phyloP scores from a whole-genome alignment of 2,113 vertebrate genomes.

The Lota lota region DNA sequence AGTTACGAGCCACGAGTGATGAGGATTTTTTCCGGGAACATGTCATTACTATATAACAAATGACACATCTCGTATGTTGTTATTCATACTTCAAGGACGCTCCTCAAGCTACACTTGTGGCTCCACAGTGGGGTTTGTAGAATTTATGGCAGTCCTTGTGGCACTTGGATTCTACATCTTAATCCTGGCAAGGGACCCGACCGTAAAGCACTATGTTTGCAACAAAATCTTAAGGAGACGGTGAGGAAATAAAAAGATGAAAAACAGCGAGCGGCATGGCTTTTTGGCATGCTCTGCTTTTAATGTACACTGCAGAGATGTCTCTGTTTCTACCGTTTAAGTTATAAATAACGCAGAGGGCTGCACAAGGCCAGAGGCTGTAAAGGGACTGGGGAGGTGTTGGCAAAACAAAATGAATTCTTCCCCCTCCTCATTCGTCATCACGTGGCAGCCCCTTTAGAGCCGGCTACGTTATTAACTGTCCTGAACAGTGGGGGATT shows the following conservation, averaged over 20 bases:
- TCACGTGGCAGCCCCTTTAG: slow-evolving; percentile 41
- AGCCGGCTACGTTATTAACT: slow-evolving; percentile 56
- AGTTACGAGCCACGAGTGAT: slow-evolving; percentile 45
- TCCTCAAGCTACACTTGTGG: slow-evolving; percentile 58
- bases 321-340: slow-evolving; percentile 70
- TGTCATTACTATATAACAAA: slow-evolving; percentile 61
- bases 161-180: slow-evolving; percentile 67
- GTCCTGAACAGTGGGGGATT: slow-evolving; percentile 55
- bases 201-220: slow-evolving; percentile 61
- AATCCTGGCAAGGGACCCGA: slow-evolving; percentile 58
- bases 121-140: slow-evolving; percentile 57
- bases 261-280: slow-evolving; percentile 38
- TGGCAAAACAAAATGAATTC: slow-evolving; percentile 54
- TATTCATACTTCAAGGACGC: slow-evolving; percentile 67
- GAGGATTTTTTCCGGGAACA: slow-evolving; percentile 53
- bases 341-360: slow-evolving; percentile 62
- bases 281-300: slow-evolving; percentile 49
- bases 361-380: slow-evolving; percentile 45
- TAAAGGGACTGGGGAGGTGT: slow-evolving; percentile 59
- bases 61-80: slow-evolving; percentile 62
- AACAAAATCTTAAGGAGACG: neutral
- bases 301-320: slow-evolving; percentile 56
- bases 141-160: slow-evolving; percentile 64
- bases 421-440: slow-evolving; percentile 5
- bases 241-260: slow-evolving; percentile 41